phyloP scores from a whole-genome alignment of 35 echinoderm and acorn worm genomes.

The Chiridota heheva region DNA sequence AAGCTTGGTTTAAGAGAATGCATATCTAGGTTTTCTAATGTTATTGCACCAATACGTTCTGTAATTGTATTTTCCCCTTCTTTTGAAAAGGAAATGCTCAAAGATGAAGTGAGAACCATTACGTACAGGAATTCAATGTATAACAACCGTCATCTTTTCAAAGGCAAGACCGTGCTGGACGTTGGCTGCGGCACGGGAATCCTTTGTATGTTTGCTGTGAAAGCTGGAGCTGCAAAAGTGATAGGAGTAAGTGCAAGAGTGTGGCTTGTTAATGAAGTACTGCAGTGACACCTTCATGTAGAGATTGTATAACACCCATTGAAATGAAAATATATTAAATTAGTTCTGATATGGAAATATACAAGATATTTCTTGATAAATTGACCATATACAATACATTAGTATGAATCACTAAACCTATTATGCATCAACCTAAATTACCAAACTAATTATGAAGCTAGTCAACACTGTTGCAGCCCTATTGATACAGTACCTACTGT shows the following conservation, averaged over 20 bases:
- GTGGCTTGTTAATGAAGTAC: not conserved
- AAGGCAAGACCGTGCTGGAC: constrained; percentile 85
- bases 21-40: too few relatives aligned
- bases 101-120: constrained; percentile 96
- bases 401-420: too few relatives aligned
- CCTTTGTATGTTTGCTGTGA: constrained; percentile 96
- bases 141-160: constrained; percentile 95
- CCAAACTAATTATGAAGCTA: too few relatives aligned
- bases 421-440: too few relatives aligned
- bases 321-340: too few relatives aligned
- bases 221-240: constrained; percentile 87
- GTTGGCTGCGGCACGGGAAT: constrained; percentile 98
- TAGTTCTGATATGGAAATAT: too few relatives aligned
- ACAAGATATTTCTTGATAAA: not conserved
- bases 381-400: too few relatives aligned
- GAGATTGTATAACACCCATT: not conserved
- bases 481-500: too few relatives aligned
- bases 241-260: constrained; percentile 65
- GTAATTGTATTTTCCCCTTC: not conserved
- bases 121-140: constrained; percentile 99
- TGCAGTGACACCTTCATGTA: not conserved
- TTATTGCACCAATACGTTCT: too few relatives aligned
- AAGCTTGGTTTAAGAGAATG: too few relatives aligned
- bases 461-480: too few relatives aligned
- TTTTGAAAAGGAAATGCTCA: constrained; percentile 88